Conservation (phyloP, 2,797 vertebrate species). For the Dallia pectoralis region DNA sequence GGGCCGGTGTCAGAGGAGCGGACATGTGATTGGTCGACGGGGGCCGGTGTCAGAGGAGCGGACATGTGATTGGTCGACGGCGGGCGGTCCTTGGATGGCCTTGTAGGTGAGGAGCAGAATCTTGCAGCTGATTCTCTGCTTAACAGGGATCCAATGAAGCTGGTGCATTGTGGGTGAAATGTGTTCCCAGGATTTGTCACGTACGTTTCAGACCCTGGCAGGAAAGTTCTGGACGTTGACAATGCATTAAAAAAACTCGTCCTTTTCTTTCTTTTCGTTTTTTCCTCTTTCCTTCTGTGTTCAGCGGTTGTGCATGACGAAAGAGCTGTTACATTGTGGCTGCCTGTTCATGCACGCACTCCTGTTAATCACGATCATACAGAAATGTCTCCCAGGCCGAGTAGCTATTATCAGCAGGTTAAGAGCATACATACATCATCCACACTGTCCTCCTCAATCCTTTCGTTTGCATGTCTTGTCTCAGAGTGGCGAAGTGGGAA, state of each 20-base stretch:
- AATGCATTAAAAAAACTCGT: neutral
- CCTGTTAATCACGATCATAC: constrained; percentile 1
- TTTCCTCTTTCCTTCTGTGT: too few relatives aligned
- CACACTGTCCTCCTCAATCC: constrained; percentile 26
- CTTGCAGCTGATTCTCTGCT: constrained; percentile 4
- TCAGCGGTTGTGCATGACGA: neutral
- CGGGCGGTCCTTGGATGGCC: too few relatives aligned
- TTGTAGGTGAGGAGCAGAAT: too few relatives aligned
- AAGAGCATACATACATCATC: constrained; percentile 7
- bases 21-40: too few relatives aligned
- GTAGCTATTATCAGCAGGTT: constrained; percentile 11
- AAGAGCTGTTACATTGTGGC: neutral
- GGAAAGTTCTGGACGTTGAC: neutral
- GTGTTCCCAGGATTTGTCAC: too few relatives aligned
- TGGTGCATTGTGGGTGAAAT: too few relatives aligned
- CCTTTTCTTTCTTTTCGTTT: neutral
- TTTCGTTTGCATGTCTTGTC: neutral
- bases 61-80: too few relatives aligned
- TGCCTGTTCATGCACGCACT: neutral
- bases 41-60: too few relatives aligned
- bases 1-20: too few relatives aligned
- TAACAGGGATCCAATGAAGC: too few relatives aligned
- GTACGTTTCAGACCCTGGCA: too few relatives aligned
- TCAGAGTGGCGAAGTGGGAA: constrained; percentile 18
- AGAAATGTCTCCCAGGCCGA: neutral